Conservation (phyloP, 1,140 invertebrate genomes). For the Araneus ventricosus region DNA sequence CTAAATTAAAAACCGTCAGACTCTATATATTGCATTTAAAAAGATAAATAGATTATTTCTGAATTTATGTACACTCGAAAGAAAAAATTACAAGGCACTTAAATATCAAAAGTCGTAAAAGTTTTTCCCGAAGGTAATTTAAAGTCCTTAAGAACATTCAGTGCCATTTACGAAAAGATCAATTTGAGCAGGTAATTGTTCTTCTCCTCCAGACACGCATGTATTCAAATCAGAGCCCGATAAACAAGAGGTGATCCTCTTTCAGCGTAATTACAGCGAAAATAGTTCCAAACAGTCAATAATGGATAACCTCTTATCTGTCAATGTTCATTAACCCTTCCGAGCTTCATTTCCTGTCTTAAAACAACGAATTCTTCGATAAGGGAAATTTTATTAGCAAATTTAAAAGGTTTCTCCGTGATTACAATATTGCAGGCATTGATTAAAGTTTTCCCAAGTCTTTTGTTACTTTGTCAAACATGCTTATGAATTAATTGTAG, state of each 20-base stretch:
- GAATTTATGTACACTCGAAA: too few species aligned
- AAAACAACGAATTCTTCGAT: background rate
- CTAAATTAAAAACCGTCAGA: too few species aligned
- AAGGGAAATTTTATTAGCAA: background rate
- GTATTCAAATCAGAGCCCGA: background rate
- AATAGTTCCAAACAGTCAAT: background rate
- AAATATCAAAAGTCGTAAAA: too few species aligned
- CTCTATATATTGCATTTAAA: too few species aligned
- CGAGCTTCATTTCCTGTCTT: background rate
- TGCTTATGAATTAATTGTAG: too few species aligned
- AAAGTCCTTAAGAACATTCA: background rate
- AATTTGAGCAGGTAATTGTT: background rate
- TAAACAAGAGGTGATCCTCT: background rate
- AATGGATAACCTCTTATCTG: constrained; percentile 9
- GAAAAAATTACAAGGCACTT: too few species aligned
- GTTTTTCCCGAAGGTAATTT: too few species aligned
- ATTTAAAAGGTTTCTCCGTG: background rate
- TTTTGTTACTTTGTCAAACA: too few species aligned
- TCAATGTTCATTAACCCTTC: constrained; percentile 20
- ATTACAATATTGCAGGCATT: background rate
- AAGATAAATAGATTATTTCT: too few species aligned
- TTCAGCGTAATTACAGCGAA: constrained; percentile 13
- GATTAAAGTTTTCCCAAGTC: too few species aligned
- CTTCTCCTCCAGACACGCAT: background rate
- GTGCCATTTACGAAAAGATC: background rate